Percentiles rank a stretch among this genome's conserved stretches.
Conservation (phyloP, 2,797 vertebrate genomes). For the Rhynchotus rufescens region DNA sequence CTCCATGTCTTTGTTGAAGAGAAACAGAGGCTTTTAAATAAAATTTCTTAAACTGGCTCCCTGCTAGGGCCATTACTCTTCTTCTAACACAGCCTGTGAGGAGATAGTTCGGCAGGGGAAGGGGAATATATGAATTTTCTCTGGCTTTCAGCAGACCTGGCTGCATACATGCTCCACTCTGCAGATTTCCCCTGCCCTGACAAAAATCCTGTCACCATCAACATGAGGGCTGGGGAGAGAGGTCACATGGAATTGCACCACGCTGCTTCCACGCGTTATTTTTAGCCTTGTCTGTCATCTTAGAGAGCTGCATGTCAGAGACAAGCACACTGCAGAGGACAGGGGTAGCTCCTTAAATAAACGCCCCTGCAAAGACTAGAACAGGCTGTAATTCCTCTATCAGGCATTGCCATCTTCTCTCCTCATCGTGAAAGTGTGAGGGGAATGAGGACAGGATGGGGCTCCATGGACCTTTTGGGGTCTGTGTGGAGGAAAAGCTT, state of each 20-base stretch:
- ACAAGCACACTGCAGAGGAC: conserved; percentile 30
- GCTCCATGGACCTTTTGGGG: neutral
- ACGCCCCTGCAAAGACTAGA: neutral
- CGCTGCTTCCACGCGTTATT: conserved; percentile 43
- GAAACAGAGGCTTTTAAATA: neutral
- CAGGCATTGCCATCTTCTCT: neutral
- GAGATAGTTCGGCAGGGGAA: neutral
- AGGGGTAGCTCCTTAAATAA: conserved; percentile 58
- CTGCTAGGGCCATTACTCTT: neutral
- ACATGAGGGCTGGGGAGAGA: neutral
- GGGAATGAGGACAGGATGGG: accelerated
- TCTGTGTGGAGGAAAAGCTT: neutral
- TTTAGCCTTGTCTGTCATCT: conserved; percentile 58
- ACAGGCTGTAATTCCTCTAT: neutral
- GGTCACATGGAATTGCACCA: conserved; percentile 50
- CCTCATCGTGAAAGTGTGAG: neutral
- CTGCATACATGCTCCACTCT: conserved; percentile 3
- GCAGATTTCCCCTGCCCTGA: neutral
- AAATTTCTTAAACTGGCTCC: neutral
- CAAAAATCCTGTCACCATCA: neutral
- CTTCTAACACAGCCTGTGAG: neutral
- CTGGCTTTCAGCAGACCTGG: neutral
- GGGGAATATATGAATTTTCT: neutral
- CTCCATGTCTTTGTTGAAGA: neutral
- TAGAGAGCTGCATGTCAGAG: neutral